Base-by-base conservation (phyloP, 1,140 invertebrate species). In the Nephila pilipes region DNA sequence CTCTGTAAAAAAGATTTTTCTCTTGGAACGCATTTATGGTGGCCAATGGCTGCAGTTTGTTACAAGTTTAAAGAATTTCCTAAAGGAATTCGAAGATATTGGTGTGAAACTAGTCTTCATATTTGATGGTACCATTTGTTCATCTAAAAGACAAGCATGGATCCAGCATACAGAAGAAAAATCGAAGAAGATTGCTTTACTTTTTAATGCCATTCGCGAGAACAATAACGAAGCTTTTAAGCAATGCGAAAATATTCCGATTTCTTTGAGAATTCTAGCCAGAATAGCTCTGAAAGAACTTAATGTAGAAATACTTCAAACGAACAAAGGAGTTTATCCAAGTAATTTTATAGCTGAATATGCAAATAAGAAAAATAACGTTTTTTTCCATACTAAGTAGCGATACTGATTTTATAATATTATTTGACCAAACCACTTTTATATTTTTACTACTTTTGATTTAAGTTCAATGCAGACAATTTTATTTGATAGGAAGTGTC, bases 381-480 rank as follows among this genome's bases (percentile, higher is more conserved):
- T 94, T 32, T 95, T n/a, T 95, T 93, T 95, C 94, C 4, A 95
- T 95, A 81, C 85, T 95, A 2, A 95, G 94, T 22, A 95, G 95
- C 93, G 95, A 95, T 91, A 94, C 95, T 0, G 95, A 95, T 79
- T 95, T 95, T 94, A 93, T 95, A 10, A 95, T 95, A 65, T n/a
- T 95, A 94, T 83, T 94, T 95, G 65, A 95, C 95, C 2, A 93
- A 95, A 63, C 90, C 94, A 16, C 95, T 95, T 65, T 94, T 95
- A 29, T 95, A 95, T 20, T 93, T 95, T 20, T 94, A 94, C 29
- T 93, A 95, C 12, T 65, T 94, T 95, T n/a, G 93, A 95, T 88
- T 83, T 95, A n/a, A 93, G 94, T 32, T 94, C 92, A 2, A 94
- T 95, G 94, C 94, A 94, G 22, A 95, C 95, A 4, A 79, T 94